These are phyloP conservation scores for Anagyrus pseudococci DNA, from an alignment of 2,888 invertebrate genomes.

Conservation along the genomic window DNA sequence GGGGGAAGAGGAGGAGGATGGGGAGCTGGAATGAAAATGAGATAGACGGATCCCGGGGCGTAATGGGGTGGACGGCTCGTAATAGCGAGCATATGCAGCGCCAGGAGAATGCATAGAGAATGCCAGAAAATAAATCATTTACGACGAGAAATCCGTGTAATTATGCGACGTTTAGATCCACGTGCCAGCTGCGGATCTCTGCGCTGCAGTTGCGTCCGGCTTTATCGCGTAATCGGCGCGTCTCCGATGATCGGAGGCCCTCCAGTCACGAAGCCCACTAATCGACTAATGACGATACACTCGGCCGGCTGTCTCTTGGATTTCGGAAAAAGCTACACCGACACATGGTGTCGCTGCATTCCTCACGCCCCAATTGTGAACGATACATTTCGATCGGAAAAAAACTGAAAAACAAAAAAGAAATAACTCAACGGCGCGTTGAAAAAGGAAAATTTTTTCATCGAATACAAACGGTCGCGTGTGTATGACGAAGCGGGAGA, in stretches of 20 bases:
- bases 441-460: too few relatives aligned
- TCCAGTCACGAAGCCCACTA: neutral
- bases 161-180: conserved; percentile 29
- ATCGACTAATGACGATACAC: neutral
- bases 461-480: neutral
- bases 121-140: conserved; percentile 29
- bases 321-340: neutral
- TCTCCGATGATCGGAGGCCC: neutral
- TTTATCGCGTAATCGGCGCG: too few relatives aligned
- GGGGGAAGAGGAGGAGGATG: neutral
- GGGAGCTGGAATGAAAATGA: conserved; percentile 29
- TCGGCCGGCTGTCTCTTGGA: neutral
- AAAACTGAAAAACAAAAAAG: too few relatives aligned
- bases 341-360: neutral
- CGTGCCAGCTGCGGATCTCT: neutral
- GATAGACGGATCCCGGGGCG: conserved; percentile 4
- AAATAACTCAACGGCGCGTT: too few relatives aligned
- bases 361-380: too few relatives aligned
- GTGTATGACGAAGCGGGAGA: neutral
- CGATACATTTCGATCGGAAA: too few relatives aligned
- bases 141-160: conserved; percentile 14
- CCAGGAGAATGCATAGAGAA: conserved; percentile 8
- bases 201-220: neutral
- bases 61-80: conserved; percentile 6
- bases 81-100: conserved; percentile 8